Evolutionary conservation across 2,888 invertebrate species (phyloP), one percentile per base, ranked within the genome.

Genomic region (Parthenolecanium corni): DNA sequence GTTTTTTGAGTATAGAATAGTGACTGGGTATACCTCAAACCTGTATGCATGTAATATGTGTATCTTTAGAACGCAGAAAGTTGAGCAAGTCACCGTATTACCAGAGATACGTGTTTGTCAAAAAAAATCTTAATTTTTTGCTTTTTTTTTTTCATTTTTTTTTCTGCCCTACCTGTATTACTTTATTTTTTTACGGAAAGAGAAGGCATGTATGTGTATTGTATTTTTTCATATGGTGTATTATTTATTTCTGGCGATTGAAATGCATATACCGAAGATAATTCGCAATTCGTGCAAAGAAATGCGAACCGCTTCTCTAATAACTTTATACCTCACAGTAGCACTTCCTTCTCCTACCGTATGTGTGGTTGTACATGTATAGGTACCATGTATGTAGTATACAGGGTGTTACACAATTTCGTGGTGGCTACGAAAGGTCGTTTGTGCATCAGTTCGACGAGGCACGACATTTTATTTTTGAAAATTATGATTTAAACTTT

Each of bases 201-300:
- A 61, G 49, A 61, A 61, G 20, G 38, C 31, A 53, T 21, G 25
- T 51, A 61, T 61, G 44, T 42, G 57, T 51, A 61, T 61, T 61
- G 61, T 61, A 23, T 51, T 61, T 49, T 21, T 38, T 51, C 49
- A 51, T 61, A 18, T 31, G 31, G 31, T 31, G 49, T 49, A 40
- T 58, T 58, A 61, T 61, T 61, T 49, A 61, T 61, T 61, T 61
- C 51, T 61, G 21, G 36, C 31, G 31, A 61, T 61, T 52, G 52
- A 52, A 52, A 61, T 61, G 61, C 49, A 56, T 56, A 14, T 42
- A 61, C 61, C 61, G 49, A 51, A 40, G 61, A 61, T 61, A 61
- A 61, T 61, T 61, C 61, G 61, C 51, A 51, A 61, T 61, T 61
- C 61, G 61, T 61, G 61, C 61, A 61, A 51, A 61, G 61, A 61